Percentiles rank a stretch among this genome's conserved stretches.
Evolutionary conservation across 2,888 invertebrate species (phyloP).

Genomic region (Patella depressa): DNA sequence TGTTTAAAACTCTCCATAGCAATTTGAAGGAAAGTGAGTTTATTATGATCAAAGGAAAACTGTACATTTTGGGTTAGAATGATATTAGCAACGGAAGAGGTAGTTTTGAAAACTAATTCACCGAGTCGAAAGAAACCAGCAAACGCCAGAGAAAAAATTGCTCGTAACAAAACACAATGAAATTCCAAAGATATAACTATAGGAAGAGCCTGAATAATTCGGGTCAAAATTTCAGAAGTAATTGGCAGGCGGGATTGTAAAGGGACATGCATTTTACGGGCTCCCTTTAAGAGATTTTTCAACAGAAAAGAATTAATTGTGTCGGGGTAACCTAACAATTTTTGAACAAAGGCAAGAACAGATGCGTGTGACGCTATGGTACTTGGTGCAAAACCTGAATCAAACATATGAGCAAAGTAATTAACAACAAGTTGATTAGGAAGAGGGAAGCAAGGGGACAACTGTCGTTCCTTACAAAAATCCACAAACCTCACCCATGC

Average conservation of each 20-base stretch:
- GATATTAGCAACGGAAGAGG: too few relatives aligned
- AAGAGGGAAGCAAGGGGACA: background rate
- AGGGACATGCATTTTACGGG: background rate
- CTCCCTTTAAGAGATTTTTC: background rate
- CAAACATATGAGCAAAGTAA: background rate
- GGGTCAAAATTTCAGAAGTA: background rate
- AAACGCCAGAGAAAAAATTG: background rate
- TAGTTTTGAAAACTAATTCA: background rate
- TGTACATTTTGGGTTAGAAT: too few relatives aligned
- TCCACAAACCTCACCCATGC: background rate
- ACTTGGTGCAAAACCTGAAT: background rate
- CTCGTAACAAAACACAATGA: background rate
- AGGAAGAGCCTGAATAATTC: background rate
- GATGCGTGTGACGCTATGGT: background rate
- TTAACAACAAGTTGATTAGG: background rate
- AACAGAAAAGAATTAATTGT: background rate
- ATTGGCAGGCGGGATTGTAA: background rate
- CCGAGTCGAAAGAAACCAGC: background rate
- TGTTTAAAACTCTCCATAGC: too few relatives aligned
- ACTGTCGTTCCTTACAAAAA: background rate
- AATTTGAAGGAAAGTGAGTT: too few relatives aligned
- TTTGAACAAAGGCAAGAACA: background rate
- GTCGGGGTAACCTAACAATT: background rate
- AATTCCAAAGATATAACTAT: background rate
- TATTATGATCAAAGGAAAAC: too few relatives aligned